A percentile compares a stretch with the other conserved stretches of the same genome.
Conservation (phyloP, 2,113 vertebrate species). For the Danio rerio region GRCz12tu NC_133189.1:7787001-7787500, state of each 20-base stretch:
- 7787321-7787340: no score
- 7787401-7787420: no score
- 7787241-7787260: background rate
- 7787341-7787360: no score
- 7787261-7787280: background rate
- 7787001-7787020: constrained; percentile 32
- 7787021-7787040: constrained; percentile 18
- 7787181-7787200: constrained; percentile 51
- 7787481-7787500: no score
- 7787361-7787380: no score
- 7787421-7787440: no score
- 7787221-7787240: background rate
- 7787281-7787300: no score
- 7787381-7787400: no score
- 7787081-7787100: constrained; percentile 39
- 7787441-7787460: no score
- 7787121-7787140: constrained; percentile 48
- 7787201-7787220: constrained; percentile 42
- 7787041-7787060: constrained; percentile 11
- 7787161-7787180: constrained; percentile 52
- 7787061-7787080: constrained; percentile 32
- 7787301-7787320: no score
- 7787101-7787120: constrained; percentile 33
- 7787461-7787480: no score
- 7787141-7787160: constrained; percentile 54